phyloP scores from a whole-genome alignment of 2,888 invertebrate genomes.

The Erebia palarica region DNA sequence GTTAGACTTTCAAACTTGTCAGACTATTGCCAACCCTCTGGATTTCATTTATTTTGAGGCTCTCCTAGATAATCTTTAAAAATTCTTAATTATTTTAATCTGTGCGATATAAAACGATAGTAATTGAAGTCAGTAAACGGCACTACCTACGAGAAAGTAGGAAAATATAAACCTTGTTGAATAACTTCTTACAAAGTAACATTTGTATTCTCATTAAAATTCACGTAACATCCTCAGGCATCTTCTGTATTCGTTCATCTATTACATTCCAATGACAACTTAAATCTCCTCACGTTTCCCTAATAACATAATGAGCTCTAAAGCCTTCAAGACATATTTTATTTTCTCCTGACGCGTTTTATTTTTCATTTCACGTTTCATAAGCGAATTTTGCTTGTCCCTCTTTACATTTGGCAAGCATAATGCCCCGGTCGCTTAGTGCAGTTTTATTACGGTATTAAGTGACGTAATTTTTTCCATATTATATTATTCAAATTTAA shows the following conservation, averaged over 20 bases:
- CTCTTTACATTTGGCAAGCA: conserved; percentile 75
- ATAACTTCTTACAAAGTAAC: conserved; percentile 10
- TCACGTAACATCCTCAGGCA: conserved; percentile 32
- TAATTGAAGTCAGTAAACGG: too few relatives aligned
- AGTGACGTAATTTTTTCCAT: conserved; percentile 84
- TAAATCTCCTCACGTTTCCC: conserved; percentile 77
- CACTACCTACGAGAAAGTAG: not conserved
- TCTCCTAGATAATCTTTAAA: not conserved
- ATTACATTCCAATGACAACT: conserved; percentile 61
- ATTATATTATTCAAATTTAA: conserved; percentile 84
- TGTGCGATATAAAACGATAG: not conserved
- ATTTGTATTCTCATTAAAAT: conserved; percentile 30
- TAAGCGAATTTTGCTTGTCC: conserved; percentile 78
- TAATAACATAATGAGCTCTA: conserved; percentile 78
- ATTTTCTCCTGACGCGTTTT: conserved; percentile 77
- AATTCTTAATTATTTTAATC: not conserved
- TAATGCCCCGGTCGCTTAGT: conserved; percentile 82
- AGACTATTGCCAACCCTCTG: conserved; percentile 1
- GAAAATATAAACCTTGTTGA: conserved; percentile 12
- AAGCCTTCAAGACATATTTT: conserved; percentile 76
- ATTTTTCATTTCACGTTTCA: conserved; percentile 82
- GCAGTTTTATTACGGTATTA: conserved; percentile 84
- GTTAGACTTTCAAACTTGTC: conserved; percentile 46
- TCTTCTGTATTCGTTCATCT: conserved; percentile 39
- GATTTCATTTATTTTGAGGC: not conserved